Evolutionary conservation across 2,113 vertebrate species (phyloP), one percentile per base, ranked within the genome.

Genomic region (Dipodomys spectabilis): DNA sequence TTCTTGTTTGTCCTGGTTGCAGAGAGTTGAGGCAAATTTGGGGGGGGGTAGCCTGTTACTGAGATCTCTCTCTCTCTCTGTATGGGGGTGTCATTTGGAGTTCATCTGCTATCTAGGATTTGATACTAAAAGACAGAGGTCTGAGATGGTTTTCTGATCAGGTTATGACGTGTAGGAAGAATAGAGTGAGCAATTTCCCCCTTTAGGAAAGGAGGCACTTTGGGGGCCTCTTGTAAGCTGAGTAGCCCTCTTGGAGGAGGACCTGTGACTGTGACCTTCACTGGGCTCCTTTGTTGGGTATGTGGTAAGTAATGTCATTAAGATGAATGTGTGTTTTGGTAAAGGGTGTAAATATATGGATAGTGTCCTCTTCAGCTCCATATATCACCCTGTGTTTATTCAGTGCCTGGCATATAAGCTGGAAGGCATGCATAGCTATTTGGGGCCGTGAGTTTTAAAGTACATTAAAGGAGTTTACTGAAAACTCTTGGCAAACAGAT

Each of bases 401-500:
- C 79, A 93, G 84, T 22, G 88, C 86, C 81, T 8, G 49, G 87
- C 60, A 60, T 81, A 65, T 86, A 81, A 84, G 91, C 91, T 80
- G 69, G 94, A 78, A 94, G 94, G 89, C 89, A 89, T 16, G 10
- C 64, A 23, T 92, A 92, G 85, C 49, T 49, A 81, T 62, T 92
- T 82, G 95, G 86, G 91, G 86, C 88, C 91, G 82, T 92, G 92
- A 32, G 64, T 77, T 53, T 84, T 78, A 65, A 7, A 45, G 79
- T 93, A 79, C 85, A 85, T 96, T 97, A 94, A 97, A 95, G 94
- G 74, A 30, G 86, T 92, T 93, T 91, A 80, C 82, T 95, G 95
- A 97, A 97, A 98, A 95, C 73, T 80, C 84, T 84, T 90, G 95
- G 95, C 96, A 97, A 97, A 97, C 64, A 97, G 95, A 96, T 97